Base-by-base conservation (phyloP, 2,888 invertebrate species). In the Stenchaetothrips biformis region DNA sequence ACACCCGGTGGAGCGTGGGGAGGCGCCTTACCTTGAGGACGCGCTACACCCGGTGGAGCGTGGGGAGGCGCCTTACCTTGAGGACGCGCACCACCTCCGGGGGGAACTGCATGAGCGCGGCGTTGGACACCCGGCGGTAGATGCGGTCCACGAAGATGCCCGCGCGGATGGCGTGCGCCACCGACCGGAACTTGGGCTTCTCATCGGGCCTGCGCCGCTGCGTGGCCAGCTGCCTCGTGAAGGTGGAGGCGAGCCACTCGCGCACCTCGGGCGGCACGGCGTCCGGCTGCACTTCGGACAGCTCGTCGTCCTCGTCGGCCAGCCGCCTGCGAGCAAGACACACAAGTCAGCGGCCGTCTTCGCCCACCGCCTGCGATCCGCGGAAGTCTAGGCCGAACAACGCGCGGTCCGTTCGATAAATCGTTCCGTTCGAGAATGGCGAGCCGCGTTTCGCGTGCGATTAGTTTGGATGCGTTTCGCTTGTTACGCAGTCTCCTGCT, bases 71-170 rank as follows among this genome's bases (percentile, higher is more conserved):
- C 86, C 87, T 86, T 86, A 96, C 96, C 93, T 96, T 96, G 81
- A 97, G 90, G 82, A 94, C 92, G 89, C 92, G 90, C 81, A 94
- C 93, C 83, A 96, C 94, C 86, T 95, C 95, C 81, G 93, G 91
- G 67, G 96, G 96, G 86, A 96, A 95, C 89, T 95, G 94, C 90
- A 96, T 92, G 80, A 95, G 92, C 83, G 93, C 91, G 1, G 93
- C 91, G 85, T 90, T 92, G 80, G 92, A 92, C 83, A 93, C 93
- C 84, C 95, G 90, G 84, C 96, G 91, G 87, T 96, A 96, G 88
- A 97, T 96, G 85, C 95, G 91, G 88, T 98, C 98, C 85, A 98
- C 97, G 89, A 98, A 97, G 85, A 98, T 97, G 77, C 98, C 98
- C 21, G 97, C 97, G 25, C 98, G 90, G 86, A 98, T 97, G 83